A percentile compares a stretch with the other conserved stretches of the same genome.
Conservation (phyloP, 2,113 vertebrate species). For the Gopherus evgoodei region DNA sequence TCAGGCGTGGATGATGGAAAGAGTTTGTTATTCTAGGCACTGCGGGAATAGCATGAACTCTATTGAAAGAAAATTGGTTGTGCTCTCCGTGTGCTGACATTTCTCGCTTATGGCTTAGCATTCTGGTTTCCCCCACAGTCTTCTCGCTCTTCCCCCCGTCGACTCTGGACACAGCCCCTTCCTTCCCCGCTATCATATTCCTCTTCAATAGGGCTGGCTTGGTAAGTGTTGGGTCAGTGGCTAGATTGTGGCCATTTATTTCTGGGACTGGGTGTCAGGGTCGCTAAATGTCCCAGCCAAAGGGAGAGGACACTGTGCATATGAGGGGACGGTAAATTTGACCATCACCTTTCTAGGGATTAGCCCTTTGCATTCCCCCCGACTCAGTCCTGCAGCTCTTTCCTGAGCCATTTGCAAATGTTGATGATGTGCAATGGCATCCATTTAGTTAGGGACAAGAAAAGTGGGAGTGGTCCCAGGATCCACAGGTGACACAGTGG, state of each 20-base stretch:
- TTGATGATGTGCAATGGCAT: neutral
- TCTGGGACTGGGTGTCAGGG: neutral
- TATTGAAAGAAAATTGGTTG: conserved; percentile 68
- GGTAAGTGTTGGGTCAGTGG: neutral
- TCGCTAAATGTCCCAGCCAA: neutral
- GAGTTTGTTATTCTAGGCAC: conserved; percentile 71
- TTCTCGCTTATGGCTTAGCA: conserved; percentile 45
- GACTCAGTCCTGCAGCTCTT: neutral
- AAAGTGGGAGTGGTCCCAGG: neutral
- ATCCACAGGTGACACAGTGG: neutral
- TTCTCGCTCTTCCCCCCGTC: neutral
- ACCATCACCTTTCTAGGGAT: neutral
- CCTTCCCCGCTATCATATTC: accelerated
- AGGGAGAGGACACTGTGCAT: accelerated
- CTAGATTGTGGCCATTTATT: accelerated
- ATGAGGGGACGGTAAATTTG: neutral
- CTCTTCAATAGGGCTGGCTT: neutral
- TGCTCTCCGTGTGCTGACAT: conserved; percentile 51
- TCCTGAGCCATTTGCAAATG: neutral
- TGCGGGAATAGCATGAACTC: conserved; percentile 64
- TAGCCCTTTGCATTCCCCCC: neutral
- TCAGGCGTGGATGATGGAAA: conserved; percentile 47
- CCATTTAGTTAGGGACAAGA: neutral
- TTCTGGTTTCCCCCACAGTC: neutral
- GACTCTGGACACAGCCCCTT: neutral